Evolutionary conservation across 2,888 invertebrate genomes (phyloP), one percentile per base, ranked within the genome.

Genomic region (Ptychoptera albimana): DNA sequence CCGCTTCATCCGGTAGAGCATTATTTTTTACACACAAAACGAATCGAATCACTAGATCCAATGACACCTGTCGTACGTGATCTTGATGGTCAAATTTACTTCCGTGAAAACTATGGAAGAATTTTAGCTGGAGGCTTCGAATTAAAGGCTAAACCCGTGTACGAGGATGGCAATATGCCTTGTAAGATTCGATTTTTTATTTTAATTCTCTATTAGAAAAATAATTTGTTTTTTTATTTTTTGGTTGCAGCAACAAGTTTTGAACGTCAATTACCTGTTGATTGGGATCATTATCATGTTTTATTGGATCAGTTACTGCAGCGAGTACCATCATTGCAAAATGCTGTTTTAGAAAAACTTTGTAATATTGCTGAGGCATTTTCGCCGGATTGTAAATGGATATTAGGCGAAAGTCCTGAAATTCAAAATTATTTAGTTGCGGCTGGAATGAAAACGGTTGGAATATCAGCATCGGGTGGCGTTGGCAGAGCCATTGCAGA

Each of bases 241-340:
- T 23, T 23, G 3, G 7, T 23, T 23, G 23, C 23, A 77, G 75
- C 75, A 13, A 72, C 69, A 15, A 72, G 74, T 45, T 64, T 72
- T 15, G 76, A 80, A 39, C 70, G 84, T 10, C 72, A 77, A 55
- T 70, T 86, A 32, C 77, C 82, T 0, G 83, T 87, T 56, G 94
- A 96, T 64, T 97, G 96, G 96, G 96, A 97, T 63, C 91, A 92
- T 57, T 97, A 97, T 65, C 87, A 93, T 58, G 74, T 84, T 37
- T 67, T 94, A 38, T 71, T 97, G 30, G 86, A 91, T 52, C 79
- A 89, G 58, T 70, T 94, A 53, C 67, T 96, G 36, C 75, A 79
- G 51, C 74, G 96, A 16, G 79, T 92, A 47, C 96, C 97, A 0
- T 65, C 70, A 39, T 71, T 97, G 42, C 77, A 75, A 29, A 71